These are phyloP conservation scores for Taurulus bubalis DNA, from an alignment of 2,113 vertebrate species.

Conservation along the genomic window DNA sequence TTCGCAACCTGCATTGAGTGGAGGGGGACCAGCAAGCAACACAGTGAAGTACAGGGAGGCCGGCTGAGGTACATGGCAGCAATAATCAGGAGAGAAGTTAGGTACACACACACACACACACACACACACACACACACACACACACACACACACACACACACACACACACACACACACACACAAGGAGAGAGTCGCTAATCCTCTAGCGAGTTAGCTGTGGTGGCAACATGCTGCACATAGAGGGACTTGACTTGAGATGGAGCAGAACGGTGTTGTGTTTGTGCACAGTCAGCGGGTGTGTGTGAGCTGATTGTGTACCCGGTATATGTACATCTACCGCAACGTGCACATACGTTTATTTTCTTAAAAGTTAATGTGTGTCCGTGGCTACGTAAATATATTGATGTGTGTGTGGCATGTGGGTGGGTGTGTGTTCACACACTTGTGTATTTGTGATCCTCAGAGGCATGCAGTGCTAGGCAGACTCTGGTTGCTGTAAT, in stretches of 20 bases:
- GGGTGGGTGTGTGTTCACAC: constrained; percentile 52
- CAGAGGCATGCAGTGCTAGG: constrained; percentile 72
- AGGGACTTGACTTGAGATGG: constrained; percentile 30
- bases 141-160: constrained; percentile 1
- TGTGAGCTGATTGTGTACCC: constrained; percentile 4
- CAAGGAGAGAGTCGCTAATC: constrained; percentile 42
- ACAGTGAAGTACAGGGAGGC: not conserved
- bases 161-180: not conserved
- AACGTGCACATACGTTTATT: constrained; percentile 7
- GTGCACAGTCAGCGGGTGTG: constrained; percentile 20
- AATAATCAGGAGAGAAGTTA: constrained; percentile 41
- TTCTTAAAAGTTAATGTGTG: constrained; percentile 23
- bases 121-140: not conserved
- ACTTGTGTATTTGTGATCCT: constrained; percentile 72
- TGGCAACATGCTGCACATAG: constrained; percentile 19
- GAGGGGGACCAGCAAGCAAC: not conserved
- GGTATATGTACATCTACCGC: not conserved
- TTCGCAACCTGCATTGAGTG: constrained; percentile 12
- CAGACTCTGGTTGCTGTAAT: constrained; percentile 77
- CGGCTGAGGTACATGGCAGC: constrained; percentile 15
- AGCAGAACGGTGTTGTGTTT: constrained; percentile 32
- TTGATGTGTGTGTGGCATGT: constrained; percentile 34
- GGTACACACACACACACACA: constrained; percentile 21
- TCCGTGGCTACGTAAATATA: constrained; percentile 43
- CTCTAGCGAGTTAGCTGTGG: constrained; percentile 28